Conservation (phyloP, 2,888 invertebrate species). For the Metellina segmentata region DNA sequence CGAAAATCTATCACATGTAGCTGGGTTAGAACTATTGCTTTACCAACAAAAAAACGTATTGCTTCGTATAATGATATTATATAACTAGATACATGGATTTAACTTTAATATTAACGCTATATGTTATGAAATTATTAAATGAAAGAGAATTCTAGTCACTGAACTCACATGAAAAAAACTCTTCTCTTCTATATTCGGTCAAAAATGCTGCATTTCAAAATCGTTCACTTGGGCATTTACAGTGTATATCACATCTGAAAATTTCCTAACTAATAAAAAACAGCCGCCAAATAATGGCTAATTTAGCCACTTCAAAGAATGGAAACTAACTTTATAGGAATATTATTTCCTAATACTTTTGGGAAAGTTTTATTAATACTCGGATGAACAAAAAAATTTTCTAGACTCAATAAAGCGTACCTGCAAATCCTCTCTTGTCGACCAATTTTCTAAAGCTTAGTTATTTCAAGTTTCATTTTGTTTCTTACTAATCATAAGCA, state of each 20-base stretch:
- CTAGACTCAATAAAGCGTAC: neutral
- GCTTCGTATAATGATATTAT: too few relatives aligned
- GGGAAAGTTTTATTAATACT: neutral
- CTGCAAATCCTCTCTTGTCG: neutral
- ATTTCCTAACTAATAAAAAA: neutral
- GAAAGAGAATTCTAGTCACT: too few relatives aligned
- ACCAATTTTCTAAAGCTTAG: neutral
- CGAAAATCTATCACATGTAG: too few relatives aligned
- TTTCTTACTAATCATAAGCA: too few relatives aligned
- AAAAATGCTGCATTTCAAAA: slow-evolving; percentile 20
- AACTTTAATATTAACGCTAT: too few relatives aligned
- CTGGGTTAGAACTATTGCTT: too few relatives aligned
- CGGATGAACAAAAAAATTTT: neutral
- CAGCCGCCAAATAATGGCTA: neutral
- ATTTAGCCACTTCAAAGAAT: neutral
- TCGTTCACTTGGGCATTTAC: neutral
- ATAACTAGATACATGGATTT: too few relatives aligned
- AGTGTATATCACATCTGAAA: neutral
- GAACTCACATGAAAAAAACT: too few relatives aligned
- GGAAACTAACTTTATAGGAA: neutral
- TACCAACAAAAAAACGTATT: too few relatives aligned
- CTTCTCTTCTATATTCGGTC: neutral
- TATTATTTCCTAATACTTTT: neutral
- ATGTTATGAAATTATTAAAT: too few relatives aligned
- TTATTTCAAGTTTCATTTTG: neutral